These are phyloP conservation scores for Anguilla pacifica DNA, from an alignment of 2,797 vertebrate species.

Conservation along the genomic window DNA sequence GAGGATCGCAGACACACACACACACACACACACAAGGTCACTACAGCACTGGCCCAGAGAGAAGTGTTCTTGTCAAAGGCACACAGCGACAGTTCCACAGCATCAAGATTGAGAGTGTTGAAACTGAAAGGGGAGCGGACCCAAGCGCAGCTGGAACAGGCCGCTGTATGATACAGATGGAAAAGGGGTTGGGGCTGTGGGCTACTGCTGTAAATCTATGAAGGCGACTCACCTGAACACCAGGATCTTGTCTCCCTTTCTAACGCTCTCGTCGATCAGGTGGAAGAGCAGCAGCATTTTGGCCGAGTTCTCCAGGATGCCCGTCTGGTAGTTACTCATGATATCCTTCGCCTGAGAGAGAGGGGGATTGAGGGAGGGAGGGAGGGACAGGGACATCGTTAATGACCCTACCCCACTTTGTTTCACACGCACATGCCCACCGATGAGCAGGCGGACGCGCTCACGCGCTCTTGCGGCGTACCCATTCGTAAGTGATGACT, in stretches of 20 bases:
- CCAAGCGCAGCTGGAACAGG: constrained; percentile 1
- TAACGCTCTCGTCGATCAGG: constrained; percentile 92
- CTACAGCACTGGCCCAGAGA: constrained; percentile 1
- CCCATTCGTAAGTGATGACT: constrained; percentile 98
- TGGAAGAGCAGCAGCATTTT: constrained; percentile 98
- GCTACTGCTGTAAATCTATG: background rate
- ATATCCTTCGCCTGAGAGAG: constrained; percentile 88
- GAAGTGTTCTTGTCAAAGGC: constrained; percentile 17
- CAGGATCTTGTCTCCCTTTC: constrained; percentile 90
- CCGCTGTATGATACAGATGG: background rate
- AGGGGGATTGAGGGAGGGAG: constrained; percentile 30
- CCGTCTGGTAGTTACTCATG: constrained; percentile 86
- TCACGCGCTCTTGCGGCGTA: constrained; percentile 59
- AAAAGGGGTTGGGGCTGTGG: background rate
- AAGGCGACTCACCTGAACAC: constrained; percentile 86
- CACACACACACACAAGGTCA: constrained; percentile 31
- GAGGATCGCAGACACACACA: constrained; percentile 33
- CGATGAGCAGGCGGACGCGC: background rate
- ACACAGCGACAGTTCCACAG: background rate
- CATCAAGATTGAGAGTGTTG: background rate
- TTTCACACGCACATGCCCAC: background rate
- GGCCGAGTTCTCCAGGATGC: constrained; percentile 92
- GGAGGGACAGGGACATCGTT: background rate
- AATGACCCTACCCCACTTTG: too few species aligned
- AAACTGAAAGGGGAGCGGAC: background rate